Evolutionary conservation across 1,140 invertebrate genomes (phyloP).

Genomic region (Leptonema lineaticorne): DNA sequence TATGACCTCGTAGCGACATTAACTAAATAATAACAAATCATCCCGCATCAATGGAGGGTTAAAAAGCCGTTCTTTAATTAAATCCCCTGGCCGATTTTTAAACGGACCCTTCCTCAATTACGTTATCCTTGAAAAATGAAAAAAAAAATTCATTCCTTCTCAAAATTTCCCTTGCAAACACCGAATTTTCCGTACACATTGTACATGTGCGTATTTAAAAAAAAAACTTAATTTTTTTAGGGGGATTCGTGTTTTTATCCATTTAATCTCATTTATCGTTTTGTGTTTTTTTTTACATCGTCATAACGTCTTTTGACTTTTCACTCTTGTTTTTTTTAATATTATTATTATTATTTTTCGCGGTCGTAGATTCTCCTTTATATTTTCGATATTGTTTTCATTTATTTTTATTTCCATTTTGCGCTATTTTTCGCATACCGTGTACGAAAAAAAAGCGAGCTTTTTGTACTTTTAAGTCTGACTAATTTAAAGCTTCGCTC

Average conservation of each 20-base stretch:
- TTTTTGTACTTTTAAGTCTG: no score
- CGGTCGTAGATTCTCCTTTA: no score
- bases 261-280: constrained; percentile 39
- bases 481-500: no score
- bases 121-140: no score
- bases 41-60: constrained; percentile 9
- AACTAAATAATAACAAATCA: background rate
- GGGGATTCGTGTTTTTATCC: constrained; percentile 33
- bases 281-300: no score
- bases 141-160: background rate
- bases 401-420: no score
- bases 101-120: constrained; percentile 13
- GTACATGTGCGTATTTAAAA: background rate
- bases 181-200: background rate
- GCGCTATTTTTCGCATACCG: no score
- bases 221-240: constrained; percentile 30
- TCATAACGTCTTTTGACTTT: constrained; percentile 33
- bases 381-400: no score
- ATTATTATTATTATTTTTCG: background rate
- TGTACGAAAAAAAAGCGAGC: no score
- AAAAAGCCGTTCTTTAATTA: constrained; percentile 5
- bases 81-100: background rate
- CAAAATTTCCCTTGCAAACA: background rate
- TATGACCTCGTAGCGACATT: no score
- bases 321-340: constrained; percentile 32